A percentile compares a stretch with the other conserved stretches of the same genome.
phyloP scores from a whole-genome alignment of 2,113 vertebrate genomes.

The Poeciliopsis prolifica region DNA sequence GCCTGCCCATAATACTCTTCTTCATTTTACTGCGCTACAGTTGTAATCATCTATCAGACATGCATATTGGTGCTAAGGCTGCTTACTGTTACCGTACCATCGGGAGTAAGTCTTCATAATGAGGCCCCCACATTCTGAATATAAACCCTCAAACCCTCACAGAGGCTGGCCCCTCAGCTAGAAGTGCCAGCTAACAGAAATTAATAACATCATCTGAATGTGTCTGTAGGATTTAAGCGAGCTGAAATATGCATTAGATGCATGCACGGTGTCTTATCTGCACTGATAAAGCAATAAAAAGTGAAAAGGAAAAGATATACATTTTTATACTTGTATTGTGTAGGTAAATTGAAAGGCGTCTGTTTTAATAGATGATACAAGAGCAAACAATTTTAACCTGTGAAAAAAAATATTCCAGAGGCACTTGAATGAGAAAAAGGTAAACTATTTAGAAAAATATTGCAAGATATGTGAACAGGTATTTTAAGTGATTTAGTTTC shows the following conservation, averaged over 20 bases:
- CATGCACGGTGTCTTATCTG: conserved; percentile 32
- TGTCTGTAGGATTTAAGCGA: conserved; percentile 68
- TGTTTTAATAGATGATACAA: conserved; percentile 28
- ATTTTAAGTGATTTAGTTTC: conserved; percentile 58
- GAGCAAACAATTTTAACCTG: not conserved
- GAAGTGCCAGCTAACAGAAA: conserved; percentile 60
- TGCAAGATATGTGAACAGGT: conserved; percentile 33
- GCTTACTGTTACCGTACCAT: conserved; percentile 53
- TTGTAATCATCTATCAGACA: conserved; percentile 56
- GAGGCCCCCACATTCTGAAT: conserved; percentile 36
- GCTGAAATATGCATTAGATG: conserved; percentile 16
- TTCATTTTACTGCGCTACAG: conserved; percentile 33
- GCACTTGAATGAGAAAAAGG: conserved; percentile 24
- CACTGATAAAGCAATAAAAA: conserved; percentile 37
- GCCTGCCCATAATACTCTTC: conserved; percentile 39
- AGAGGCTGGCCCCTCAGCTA: conserved; percentile 50
- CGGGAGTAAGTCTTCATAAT: conserved; percentile 59
- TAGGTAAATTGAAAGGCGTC: conserved; percentile 12
- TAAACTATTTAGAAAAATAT: conserved; percentile 46
- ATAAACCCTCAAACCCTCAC: conserved; percentile 51
- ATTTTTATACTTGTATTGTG: conserved; percentile 2
- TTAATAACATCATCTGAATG: conserved; percentile 73
- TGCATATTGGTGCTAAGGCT: conserved; percentile 60
- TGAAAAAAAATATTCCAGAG: conserved; percentile 7
- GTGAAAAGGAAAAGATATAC: conserved; percentile 45